phyloP scores from a whole-genome alignment of 2,888 invertebrate genomes.

The Molanna angustata region DNA sequence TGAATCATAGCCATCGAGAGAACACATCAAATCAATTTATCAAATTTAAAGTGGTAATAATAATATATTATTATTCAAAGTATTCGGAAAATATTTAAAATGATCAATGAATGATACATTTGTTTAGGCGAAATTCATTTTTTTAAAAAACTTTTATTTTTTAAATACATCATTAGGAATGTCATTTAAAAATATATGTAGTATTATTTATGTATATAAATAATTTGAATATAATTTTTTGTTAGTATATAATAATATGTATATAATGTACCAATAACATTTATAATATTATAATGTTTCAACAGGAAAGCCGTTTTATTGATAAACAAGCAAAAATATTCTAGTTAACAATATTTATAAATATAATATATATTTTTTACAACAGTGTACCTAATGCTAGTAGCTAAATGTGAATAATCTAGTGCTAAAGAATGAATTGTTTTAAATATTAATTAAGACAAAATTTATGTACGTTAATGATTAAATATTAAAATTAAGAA shows the following conservation, averaged over 20 bases:
- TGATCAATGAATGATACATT: neutral
- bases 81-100: neutral
- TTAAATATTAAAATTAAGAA: neutral
- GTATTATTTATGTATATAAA: neutral
- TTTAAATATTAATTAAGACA: conserved; percentile 41
- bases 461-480: conserved; percentile 25
- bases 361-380: conserved; percentile 2
- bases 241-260: conserved; percentile 1
- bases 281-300: neutral
- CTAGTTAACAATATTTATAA: too few species aligned
- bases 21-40: too few species aligned
- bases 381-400: conserved; percentile 25
- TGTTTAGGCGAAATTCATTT: neutral
- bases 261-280: neutral
- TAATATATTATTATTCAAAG: too few species aligned
- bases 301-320: neutral
- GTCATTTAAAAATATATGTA: neutral
- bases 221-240: neutral
- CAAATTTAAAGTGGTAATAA: too few species aligned
- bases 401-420: conserved; percentile 37
- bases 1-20: too few species aligned
- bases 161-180: neutral
- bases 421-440: conserved; percentile 51
- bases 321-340: neutral
- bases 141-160: neutral